Conservation (phyloP, 2,888 invertebrate genomes). For the Quadroppia sp. region DNA sequence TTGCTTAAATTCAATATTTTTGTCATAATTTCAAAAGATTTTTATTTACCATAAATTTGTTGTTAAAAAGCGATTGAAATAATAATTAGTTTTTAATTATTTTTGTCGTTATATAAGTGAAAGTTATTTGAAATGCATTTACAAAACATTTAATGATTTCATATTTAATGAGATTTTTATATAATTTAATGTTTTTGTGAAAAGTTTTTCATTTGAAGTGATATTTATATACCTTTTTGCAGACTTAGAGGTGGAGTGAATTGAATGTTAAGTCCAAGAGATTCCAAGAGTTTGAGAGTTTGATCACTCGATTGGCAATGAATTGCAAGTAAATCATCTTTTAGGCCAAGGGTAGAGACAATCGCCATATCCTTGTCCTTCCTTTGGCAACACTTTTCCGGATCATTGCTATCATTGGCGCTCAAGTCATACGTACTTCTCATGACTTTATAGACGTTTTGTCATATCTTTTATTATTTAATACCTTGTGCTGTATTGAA, state of each 20-base stretch:
- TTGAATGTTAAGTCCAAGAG: background rate
- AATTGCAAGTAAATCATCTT: constrained; percentile 36
- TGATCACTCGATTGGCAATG: constrained; percentile 26
- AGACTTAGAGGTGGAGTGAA: constrained; percentile 27
- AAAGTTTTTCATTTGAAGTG: background rate
- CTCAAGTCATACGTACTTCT: too few relatives aligned
- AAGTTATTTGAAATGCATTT: background rate
- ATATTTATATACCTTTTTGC: constrained; percentile 23
- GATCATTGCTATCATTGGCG: constrained; percentile 13
- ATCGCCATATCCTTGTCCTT: constrained; percentile 32
- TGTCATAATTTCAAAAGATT: too few relatives aligned
- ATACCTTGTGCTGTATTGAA: constrained; percentile 19
- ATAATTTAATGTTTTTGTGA: background rate
- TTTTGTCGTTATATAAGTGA: too few relatives aligned
- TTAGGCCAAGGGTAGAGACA: constrained; percentile 35
- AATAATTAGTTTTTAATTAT: too few relatives aligned
- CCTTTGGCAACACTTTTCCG: constrained; percentile 39
- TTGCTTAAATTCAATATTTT: too few relatives aligned
- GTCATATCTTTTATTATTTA: background rate
- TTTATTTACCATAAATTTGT: too few relatives aligned
- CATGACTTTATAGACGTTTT: background rate
- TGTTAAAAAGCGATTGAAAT: too few relatives aligned
- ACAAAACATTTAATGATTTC: background rate
- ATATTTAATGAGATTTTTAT: background rate
- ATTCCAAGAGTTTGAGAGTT: too few relatives aligned